Evolutionary conservation across 1,140 invertebrate genomes (phyloP), one percentile per base, ranked within the genome.

Genomic region (Lerema accius): DNA sequence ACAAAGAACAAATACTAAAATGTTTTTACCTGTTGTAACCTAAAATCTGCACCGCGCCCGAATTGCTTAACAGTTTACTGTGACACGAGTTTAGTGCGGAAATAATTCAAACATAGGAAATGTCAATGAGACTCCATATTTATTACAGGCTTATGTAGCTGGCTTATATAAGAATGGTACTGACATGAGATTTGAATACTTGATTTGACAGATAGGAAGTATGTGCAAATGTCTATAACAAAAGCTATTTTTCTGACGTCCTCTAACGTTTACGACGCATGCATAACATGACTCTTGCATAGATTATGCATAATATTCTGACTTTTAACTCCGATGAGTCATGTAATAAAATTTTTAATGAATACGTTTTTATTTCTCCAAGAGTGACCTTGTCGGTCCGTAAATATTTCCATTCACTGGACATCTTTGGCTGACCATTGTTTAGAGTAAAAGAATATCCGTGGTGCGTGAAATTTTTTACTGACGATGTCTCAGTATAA

Each of bases 391-490:
- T 80, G 82, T 48, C 60, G 59, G 65, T 72, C 67, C 62, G 64
- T 73, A 78, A 80, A 73, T 69, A 76, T 79, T 84, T 71, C 60
- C 62, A 71, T 66, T 55, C 67, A 73, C 71, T 66, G 51, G 19
- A 43, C 19, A 55, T 16, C 65, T 59, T 46, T 66, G 61, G 68
- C 63, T 59, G 43, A 40, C 46, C 46, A 71, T 83, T 79, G 81
- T 85, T 74, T 55, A 59, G 56, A 71, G 69, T 76, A 68, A 69
- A 71, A 81, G 78, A 86, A 83, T 71, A 80, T 65, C 72, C 76
- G 73, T 80, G 74, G 78, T 78, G 79, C 82, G 73, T 85, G 74
- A 77, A 86, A 84, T 79, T 56, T 55, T 43, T 82, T 78, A 80
- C 73, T 71, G 6, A 80, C 80, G 73, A 73, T 71, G 59, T 46